These are phyloP conservation scores for Styela clava DNA, from an alignment of 23 tunicate genomes.

Conservation along the genomic window DNA sequence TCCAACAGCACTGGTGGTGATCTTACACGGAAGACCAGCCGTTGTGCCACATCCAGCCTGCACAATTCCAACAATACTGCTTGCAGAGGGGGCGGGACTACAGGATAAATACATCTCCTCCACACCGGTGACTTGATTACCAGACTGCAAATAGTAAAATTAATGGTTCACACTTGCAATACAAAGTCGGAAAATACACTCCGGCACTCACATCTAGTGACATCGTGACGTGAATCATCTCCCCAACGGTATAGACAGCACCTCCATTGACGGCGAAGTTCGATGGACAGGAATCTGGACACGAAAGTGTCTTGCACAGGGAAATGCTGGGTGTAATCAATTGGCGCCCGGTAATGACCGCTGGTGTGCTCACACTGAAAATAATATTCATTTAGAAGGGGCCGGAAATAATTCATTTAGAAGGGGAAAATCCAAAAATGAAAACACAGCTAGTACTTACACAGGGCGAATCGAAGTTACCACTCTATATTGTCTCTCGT, in stretches of 20 bases:
- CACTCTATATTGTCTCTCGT: constrained; percentile 9
- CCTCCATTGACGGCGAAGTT: constrained; percentile 2
- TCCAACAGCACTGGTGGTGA: neutral
- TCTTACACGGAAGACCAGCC: constrained; percentile 2
- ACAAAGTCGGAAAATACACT: neutral
- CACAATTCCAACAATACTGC: constrained; percentile 3
- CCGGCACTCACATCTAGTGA: neutral
- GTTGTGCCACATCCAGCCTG: constrained; percentile 13
- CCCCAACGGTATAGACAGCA: constrained; percentile 8
- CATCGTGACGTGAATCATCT: constrained; percentile 10
- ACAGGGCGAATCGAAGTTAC: constrained; percentile 39
- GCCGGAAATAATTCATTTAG: neutral
- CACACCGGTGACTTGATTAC: neutral
- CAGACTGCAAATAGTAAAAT: constrained; percentile 16
- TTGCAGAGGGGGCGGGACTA: neutral
- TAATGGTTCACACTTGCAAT: too few relatives aligned
- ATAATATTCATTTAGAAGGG: neutral
- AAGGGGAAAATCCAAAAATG: neutral
- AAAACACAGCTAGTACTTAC: constrained; percentile 10
- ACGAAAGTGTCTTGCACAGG: neutral
- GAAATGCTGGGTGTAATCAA: neutral
- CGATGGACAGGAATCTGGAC: constrained; percentile 3
- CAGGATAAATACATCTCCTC: constrained; percentile 21
- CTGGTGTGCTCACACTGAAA: constrained; percentile 3
- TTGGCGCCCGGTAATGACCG: neutral